These are phyloP conservation scores for Tanytarsus gracilentus DNA, from an alignment of 2,888 invertebrate species.

Conservation along the genomic window DNA sequence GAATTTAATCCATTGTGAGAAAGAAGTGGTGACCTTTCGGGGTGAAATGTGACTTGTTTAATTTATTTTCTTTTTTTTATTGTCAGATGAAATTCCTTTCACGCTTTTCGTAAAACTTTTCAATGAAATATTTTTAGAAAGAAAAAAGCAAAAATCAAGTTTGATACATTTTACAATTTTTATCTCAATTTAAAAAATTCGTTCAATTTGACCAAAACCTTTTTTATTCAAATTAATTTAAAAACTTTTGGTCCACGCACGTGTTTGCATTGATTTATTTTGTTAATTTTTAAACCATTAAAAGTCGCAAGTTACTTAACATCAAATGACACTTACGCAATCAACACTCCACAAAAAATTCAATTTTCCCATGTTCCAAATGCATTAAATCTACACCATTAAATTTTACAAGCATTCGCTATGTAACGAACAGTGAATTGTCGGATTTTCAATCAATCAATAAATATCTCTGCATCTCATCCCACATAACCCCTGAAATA, in stretches of 20 bases:
- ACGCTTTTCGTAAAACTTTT: background rate
- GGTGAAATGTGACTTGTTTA: constrained; percentile 8
- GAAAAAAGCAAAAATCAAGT: too few relatives aligned
- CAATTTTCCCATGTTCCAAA: background rate
- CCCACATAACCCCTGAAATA: background rate
- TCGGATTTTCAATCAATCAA: background rate
- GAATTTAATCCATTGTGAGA: background rate
- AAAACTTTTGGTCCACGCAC: background rate
- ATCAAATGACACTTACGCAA: background rate
- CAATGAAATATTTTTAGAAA: background rate
- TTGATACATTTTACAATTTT: background rate
- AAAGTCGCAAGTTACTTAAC: background rate
- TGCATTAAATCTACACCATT: background rate
- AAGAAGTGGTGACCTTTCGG: constrained; percentile 1
- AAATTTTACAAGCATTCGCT: background rate
- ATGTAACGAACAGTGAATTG: too few relatives aligned
- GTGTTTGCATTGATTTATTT: background rate
- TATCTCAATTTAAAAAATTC: background rate
- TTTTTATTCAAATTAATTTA: background rate
- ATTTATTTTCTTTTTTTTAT: constrained; percentile 7
- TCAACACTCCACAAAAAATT: background rate
- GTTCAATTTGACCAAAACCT: background rate
- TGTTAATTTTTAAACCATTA: too few relatives aligned
- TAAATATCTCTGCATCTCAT: background rate
- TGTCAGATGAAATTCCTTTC: background rate